A percentile compares a stretch with the other conserved stretches of the same genome.
Conservation (phyloP, 2,113 vertebrate genomes). For the Sporophila hypoxantha region DNA sequence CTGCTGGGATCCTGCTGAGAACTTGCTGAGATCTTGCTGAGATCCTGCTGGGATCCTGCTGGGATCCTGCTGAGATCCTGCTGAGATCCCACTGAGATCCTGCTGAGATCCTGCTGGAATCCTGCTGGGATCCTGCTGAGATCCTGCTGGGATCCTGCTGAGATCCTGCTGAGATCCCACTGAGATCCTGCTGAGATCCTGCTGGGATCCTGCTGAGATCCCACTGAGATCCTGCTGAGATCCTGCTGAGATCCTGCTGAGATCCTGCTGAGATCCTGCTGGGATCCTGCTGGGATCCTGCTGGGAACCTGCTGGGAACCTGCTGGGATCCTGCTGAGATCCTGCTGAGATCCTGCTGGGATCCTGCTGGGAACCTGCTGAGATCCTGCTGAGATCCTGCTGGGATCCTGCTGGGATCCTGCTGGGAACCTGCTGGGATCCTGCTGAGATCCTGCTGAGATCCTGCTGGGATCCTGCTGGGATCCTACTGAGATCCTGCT, state of each 20-base stretch:
- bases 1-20: neutral
- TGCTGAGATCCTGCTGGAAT: neutral
- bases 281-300: neutral
- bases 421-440: slow-evolving; percentile 11
- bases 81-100: too few relatives aligned
- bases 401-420: neutral
- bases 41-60: neutral
- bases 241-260: neutral
- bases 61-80: neutral
- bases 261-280: neutral
- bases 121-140: neutral
- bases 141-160: neutral
- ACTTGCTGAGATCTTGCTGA: neutral
- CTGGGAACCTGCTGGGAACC: neutral
- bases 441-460: slow-evolving; percentile 14
- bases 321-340: neutral
- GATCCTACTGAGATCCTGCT: neutral
- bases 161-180: slow-evolving; percentile 25
- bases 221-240: too few relatives aligned
- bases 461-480: slow-evolving; percentile 1
- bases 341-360: neutral
- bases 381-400: neutral
- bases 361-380: slow-evolving; percentile 1
- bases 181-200: neutral
- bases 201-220: neutral